Conservation (phyloP, 2,888 invertebrate genomes). For the Caenorhabditis japonica region DNA sequence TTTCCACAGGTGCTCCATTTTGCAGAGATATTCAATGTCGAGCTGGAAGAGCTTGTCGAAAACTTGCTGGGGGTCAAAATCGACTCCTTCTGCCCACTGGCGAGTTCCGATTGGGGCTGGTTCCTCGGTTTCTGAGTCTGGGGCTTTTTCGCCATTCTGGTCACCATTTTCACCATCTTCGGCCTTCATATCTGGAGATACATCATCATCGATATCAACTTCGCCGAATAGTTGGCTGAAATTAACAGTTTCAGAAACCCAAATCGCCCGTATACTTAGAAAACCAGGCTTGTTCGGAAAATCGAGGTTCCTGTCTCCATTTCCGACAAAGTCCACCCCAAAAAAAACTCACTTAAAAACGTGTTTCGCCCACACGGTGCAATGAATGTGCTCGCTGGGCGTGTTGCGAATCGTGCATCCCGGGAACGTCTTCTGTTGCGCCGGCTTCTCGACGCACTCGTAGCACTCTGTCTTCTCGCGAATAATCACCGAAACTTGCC, state of each 20-base stretch:
- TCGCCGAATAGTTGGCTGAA: slow-evolving; percentile 95
- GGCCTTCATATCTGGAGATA: slow-evolving; percentile 96
- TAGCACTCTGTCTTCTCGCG: slow-evolving; percentile 92
- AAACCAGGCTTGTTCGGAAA: too few relatives aligned
- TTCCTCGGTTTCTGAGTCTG: slow-evolving; percentile 8
- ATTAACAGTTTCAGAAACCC: neutral
- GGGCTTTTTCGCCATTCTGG: slow-evolving; percentile 1
- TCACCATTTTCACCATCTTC: slow-evolving; percentile 72
- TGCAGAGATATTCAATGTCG: slow-evolving; percentile 92
- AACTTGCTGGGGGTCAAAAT: slow-evolving; percentile 88
- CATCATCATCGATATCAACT: slow-evolving; percentile 95
- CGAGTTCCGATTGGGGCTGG: slow-evolving; percentile 83
- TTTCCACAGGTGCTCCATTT: slow-evolving; percentile 96
- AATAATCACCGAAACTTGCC: slow-evolving; percentile 84
- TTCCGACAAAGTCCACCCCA: too few relatives aligned
- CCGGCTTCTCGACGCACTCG: slow-evolving; percentile 87
- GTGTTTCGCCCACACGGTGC: slow-evolving; percentile 99
- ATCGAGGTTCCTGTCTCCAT: too few relatives aligned
- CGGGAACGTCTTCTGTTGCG: slow-evolving; percentile 90
- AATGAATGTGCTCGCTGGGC: slow-evolving; percentile 98
- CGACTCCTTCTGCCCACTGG: slow-evolving; percentile 88
- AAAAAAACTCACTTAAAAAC: slow-evolving; percentile 87
- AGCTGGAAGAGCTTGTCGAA: slow-evolving; percentile 93
- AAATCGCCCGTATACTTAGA: too few relatives aligned
- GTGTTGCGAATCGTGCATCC: slow-evolving; percentile 99